Conservation (phyloP, 2,888 invertebrate species). For the Biston betularia region DNA sequence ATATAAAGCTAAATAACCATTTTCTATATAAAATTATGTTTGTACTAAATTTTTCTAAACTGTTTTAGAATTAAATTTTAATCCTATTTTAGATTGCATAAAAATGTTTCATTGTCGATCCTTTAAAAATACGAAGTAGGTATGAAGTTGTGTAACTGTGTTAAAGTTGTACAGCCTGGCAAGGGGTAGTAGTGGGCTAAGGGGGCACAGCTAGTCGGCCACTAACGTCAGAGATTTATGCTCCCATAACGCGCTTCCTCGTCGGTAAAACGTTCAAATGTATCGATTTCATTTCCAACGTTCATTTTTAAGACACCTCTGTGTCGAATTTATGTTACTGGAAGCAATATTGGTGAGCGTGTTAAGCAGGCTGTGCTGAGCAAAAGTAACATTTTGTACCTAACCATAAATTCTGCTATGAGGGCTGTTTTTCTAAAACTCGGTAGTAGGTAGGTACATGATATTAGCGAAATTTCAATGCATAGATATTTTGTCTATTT, state of each 20-base stretch:
- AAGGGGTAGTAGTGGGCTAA: slow-evolving; percentile 47
- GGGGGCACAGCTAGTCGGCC: slow-evolving; percentile 57
- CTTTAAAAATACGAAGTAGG: not conserved
- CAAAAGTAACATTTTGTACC: slow-evolving; percentile 49
- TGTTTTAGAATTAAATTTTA: too few relatives aligned
- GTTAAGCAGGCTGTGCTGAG: not conserved
- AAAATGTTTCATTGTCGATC: not conserved
- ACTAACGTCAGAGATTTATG: slow-evolving; percentile 80
- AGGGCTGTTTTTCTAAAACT: not conserved
- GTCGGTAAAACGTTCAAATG: slow-evolving; percentile 72
- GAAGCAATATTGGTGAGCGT: slow-evolving; percentile 13
- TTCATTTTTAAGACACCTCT: slow-evolving; percentile 68
- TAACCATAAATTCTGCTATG: slow-evolving; percentile 8
- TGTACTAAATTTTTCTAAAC: too few relatives aligned
- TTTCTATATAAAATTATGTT: too few relatives aligned
- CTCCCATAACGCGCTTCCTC: slow-evolving; percentile 78
- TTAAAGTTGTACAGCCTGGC: slow-evolving; percentile 21
- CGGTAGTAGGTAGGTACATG: too few relatives aligned
- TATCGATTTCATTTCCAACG: slow-evolving; percentile 79
- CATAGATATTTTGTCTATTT: too few relatives aligned
- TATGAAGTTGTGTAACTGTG: slow-evolving; percentile 15
- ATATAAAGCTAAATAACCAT: too few relatives aligned
- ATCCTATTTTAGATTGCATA: not conserved
- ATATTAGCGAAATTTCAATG: too few relatives aligned
- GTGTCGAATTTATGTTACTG: slow-evolving; percentile 34